Evolutionary conservation across 2,888 invertebrate species (phyloP), one percentile per base, ranked within the genome.

Genomic region (Drosophila ochracea): DNA sequence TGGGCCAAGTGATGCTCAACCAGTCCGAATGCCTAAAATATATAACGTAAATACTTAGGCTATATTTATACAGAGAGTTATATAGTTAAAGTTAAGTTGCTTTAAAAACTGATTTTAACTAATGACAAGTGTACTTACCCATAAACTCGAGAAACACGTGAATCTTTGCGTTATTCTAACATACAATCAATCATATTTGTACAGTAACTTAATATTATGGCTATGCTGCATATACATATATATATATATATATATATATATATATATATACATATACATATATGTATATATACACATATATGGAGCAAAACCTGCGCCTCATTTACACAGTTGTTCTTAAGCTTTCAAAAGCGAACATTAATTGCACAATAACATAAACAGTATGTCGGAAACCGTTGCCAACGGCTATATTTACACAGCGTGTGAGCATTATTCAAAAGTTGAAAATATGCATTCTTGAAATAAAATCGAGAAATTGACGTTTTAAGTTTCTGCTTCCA

Each of bases 331-430:
- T 53, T 76, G 76, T 61, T 66, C n/a, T 7, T 25, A n/a, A 37
- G 7, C 10, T 11, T 53, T 49, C 16, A 39, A 52, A 21, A 52
- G 60, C 16, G 28, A 37, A 69, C 52, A 37, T 59, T 55, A 25
- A 19, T 53, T 59, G 37, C 11, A 31, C 53, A 52, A 16, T 25
- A 47, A 9, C 47, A 47, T 47, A 47, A 47, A 16, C 7, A 50
- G 50, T 69, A 57, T 63, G 70, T 70, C 66, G 61, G 65, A 74
- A 74, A 74, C 66, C 63, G 66, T 70, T 78, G 78, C 70, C 74
- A 78, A 64, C 64, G 67, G 47, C 37, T 68, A 71, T 83, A 83
- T 83, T 84, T 83, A 81, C 83, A 84, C 73, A 76, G 76, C 59
- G 78, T 52, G 55, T 63, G 55, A 41, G 50, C 41, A 52, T 58